phyloP scores from a whole-genome alignment of 2,113 vertebrate genomes.

The Petrocephalus microphthalmus region DNA sequence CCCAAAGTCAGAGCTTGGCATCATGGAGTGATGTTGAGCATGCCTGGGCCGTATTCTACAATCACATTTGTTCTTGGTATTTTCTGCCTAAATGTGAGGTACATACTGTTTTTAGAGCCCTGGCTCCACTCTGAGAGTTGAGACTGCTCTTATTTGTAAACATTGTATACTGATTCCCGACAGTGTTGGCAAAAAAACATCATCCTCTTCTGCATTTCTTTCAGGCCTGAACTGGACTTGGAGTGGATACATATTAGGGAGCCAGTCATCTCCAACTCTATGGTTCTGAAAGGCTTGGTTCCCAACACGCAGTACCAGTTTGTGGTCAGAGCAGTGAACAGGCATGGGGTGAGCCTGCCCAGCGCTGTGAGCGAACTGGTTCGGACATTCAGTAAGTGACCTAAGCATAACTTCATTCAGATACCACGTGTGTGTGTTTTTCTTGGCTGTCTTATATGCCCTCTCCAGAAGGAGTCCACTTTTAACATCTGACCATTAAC shows the following conservation, averaged over 20 bases:
- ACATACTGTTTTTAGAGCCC: not conserved
- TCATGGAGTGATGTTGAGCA: not conserved
- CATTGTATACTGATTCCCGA: not conserved
- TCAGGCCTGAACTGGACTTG: slow-evolving; percentile 81
- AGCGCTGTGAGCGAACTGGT: slow-evolving; percentile 67
- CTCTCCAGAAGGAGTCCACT: not conserved
- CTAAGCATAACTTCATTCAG: slow-evolving; percentile 3
- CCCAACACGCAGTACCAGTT: slow-evolving; percentile 86
- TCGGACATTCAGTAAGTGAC: slow-evolving; percentile 73
- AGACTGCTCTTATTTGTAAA: not conserved
- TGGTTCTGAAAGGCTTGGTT: slow-evolving; percentile 82
- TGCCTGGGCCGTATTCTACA: not conserved
- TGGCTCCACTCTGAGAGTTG: not conserved
- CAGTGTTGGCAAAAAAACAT: not conserved
- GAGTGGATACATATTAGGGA: slow-evolving; percentile 84
- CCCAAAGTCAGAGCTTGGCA: not conserved
- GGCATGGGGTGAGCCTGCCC: slow-evolving; percentile 68
- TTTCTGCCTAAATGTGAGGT: not conserved
- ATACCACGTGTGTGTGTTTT: slow-evolving; percentile 11
- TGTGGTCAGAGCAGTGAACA: slow-evolving; percentile 72
- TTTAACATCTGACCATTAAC: not conserved
- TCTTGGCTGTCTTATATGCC: not conserved
- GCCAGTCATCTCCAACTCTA: slow-evolving; percentile 77
- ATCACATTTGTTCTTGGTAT: not conserved
- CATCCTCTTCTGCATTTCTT: not conserved